Evolutionary conservation across 2,113 vertebrate species (phyloP), one percentile per base, ranked within the genome.

Genomic region (Prinia subflava): DNA sequence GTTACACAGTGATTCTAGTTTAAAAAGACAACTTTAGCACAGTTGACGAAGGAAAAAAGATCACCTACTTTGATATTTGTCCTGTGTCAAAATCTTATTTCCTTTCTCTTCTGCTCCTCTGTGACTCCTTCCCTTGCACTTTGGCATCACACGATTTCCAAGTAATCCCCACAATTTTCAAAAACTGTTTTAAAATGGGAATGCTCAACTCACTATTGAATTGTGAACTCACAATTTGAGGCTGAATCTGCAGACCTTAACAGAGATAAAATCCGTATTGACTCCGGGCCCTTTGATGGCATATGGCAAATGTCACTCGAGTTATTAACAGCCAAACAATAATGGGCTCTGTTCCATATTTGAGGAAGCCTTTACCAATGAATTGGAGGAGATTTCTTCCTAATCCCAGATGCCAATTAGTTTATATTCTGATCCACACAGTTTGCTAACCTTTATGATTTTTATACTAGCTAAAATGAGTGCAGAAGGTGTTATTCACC

Each of bases 281-380:
- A 96, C 90, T 92, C 21, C 47, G 0, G 73, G 60, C 76, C 87
- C 83, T 93, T 94, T 83, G 69, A 87, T 86, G 88, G 52, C 79
- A 89, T 64, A 93, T 94, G 95, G 92, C 93, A 95, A 94, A 96
- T 92, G 90, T 93, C 95, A 93, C 86, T 73, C 75, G 73, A 93
- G 90, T 96, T 96, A 96, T 96, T 97, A 96, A 90, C 88, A 92
- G 65, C 88, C 92, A 96, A 95, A 94, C 60, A 97, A 84, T 71
- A 75, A 93, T 87, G 86, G 92, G 69, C 73, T 93, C 53, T 14
- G 4, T 92, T 93, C 76, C 3, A 18, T 96, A 89, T 95, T 95
- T 96, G 94, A 90, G 68, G 81, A 95, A 92, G 76, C 73, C 52
- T 96, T 90, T 94, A 83, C 92, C 92, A 64, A 83, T 88, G 92